phyloP scores from a whole-genome alignment of 2,888 invertebrate species.

The Drosophila neonasuta region DNA sequence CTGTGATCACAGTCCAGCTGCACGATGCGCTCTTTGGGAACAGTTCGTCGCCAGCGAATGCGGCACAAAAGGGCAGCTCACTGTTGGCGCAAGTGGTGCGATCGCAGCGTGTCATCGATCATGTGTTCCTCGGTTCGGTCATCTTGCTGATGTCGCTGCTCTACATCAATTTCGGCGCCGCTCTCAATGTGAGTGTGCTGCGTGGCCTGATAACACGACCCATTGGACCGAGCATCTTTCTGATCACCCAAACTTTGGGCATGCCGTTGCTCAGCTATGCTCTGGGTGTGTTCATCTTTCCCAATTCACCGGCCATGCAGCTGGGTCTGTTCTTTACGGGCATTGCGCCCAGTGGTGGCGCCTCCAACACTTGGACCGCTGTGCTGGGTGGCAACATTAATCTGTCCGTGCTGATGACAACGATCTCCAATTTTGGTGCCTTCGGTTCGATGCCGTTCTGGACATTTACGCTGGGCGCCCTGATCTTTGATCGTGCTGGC shows the following conservation, averaged over 20 bases:
- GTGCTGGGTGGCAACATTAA: constrained; percentile 95
- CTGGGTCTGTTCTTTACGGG: constrained; percentile 95
- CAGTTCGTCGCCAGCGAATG: constrained; percentile 56
- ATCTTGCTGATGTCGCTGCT: constrained; percentile 89
- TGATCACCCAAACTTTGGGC: constrained; percentile 89
- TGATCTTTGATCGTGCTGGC: constrained; percentile 88
- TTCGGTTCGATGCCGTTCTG: constrained; percentile 96
- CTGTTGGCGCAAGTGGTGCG: constrained; percentile 85
- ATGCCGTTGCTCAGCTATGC: constrained; percentile 94
- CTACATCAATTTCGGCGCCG: constrained; percentile 95
- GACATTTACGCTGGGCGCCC: constrained; percentile 92
- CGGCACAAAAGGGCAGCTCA: constrained; percentile 44
- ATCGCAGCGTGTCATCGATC: constrained; percentile 87
- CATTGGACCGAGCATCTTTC: constrained; percentile 88
- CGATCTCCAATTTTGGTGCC: constrained; percentile 92
- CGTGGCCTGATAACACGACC: constrained; percentile 83
- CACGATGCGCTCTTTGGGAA: constrained; percentile 40
- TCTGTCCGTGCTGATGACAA: constrained; percentile 97
- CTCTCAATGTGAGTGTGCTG: constrained; percentile 86
- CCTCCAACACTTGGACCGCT: constrained; percentile 97
- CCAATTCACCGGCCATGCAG: constrained; percentile 87
- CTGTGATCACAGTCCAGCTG: constrained; percentile 72
- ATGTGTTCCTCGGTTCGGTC: constrained; percentile 89
- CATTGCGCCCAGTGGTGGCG: constrained; percentile 96
- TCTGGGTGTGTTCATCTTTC: constrained; percentile 88